Percentiles rank a stretch among this genome's conserved stretches.
These are phyloP conservation scores for Protobothrops mucrosquamatus DNA, from an alignment of 2,113 vertebrate species.

Conservation along the genomic window DNA sequence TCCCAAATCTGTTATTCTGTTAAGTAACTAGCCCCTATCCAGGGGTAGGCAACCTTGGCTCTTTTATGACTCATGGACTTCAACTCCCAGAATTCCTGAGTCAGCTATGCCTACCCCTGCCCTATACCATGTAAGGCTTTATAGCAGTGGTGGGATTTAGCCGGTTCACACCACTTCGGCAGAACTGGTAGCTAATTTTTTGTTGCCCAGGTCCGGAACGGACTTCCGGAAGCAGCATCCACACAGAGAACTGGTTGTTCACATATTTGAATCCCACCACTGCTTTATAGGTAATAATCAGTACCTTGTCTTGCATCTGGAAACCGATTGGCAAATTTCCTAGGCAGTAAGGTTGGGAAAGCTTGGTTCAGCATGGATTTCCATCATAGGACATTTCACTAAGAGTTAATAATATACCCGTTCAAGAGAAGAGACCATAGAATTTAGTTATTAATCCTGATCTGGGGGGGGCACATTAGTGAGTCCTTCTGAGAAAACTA, in stretches of 20 bases:
- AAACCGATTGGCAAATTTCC: neutral
- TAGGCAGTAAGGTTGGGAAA: neutral
- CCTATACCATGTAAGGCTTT: neutral
- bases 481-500: constrained; percentile 16
- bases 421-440: constrained; percentile 20
- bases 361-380: neutral
- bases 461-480: neutral
- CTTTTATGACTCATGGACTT: too few relatives aligned
- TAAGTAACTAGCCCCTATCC: neutral
- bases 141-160: too few relatives aligned
- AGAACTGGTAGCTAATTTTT: too few relatives aligned
- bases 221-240: too few relatives aligned
- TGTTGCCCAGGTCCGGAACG: too few relatives aligned
- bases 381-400: constrained; percentile 18
- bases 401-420: constrained; percentile 36
- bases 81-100: too few relatives aligned
- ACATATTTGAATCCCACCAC: too few relatives aligned
- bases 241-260: too few relatives aligned
- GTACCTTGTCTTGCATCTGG: neutral
- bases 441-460: constrained; percentile 38
- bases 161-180: too few relatives aligned
- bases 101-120: too few relatives aligned
- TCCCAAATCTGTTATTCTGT: neutral
- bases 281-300: neutral
- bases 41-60: too few relatives aligned